A percentile compares a stretch with the other conserved stretches of the same genome.
These are phyloP conservation scores for Chaenocephalus aceratus DNA, from an alignment of 2,113 vertebrate species.

Conservation along the genomic window DNA sequence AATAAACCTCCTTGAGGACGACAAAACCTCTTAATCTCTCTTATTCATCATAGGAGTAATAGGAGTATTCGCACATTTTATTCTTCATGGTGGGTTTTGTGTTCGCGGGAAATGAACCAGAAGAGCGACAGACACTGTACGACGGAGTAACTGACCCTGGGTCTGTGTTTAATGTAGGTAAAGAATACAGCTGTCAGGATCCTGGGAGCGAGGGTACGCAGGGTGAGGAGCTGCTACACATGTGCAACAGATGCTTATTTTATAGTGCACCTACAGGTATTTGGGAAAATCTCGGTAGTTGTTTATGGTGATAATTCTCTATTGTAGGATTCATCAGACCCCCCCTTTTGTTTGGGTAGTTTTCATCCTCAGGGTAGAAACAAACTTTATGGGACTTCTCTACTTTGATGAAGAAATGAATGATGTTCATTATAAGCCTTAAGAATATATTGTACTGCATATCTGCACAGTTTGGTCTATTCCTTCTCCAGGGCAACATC, in stretches of 20 bases:
- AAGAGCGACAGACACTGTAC: background rate
- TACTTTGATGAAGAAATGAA: background rate
- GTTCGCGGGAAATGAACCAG: background rate
- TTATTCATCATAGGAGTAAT: background rate
- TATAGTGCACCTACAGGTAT: conserved; percentile 77
- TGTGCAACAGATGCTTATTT: conserved; percentile 69
- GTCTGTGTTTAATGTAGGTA: conserved; percentile 14
- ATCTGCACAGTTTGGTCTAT: conserved; percentile 20
- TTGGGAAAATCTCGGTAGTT: conserved; percentile 71
- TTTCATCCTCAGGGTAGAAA: background rate
- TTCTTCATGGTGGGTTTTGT: conserved; percentile 1
- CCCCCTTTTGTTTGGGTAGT: background rate
- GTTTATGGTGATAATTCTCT: conserved; percentile 62
- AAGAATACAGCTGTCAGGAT: conserved; percentile 35
- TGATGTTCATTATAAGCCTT: background rate
- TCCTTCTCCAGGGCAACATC: conserved; percentile 32
- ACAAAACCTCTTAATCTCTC: conserved; percentile 29
- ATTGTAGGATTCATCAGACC: conserved; percentile 20
- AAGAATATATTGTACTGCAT: background rate
- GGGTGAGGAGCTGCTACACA: conserved; percentile 61
- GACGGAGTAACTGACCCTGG: background rate
- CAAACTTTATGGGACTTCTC: background rate
- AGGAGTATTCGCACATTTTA: conserved; percentile 3
- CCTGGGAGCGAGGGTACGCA: conserved; percentile 41
- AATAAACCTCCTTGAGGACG: conserved; percentile 60